A percentile compares a stretch with the other conserved stretches of the same genome.
These are phyloP conservation scores for Otis tarda DNA, from an alignment of 2,113 vertebrate genomes.

Conservation along the genomic window DNA sequence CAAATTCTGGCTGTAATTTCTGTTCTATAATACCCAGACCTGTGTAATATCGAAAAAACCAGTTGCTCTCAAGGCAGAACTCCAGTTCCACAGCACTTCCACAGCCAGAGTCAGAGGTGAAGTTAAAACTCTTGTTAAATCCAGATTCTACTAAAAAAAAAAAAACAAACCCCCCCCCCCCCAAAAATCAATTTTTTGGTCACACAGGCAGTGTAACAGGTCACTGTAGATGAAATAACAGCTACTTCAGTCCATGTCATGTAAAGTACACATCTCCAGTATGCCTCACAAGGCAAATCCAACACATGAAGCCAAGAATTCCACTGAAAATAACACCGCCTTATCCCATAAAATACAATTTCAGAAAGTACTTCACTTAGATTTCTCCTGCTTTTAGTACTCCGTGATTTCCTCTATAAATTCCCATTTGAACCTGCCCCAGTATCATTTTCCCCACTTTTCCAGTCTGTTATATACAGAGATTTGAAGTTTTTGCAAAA, in stretches of 20 bases:
- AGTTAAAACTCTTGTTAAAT: not conserved
- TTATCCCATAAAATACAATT: not conserved
- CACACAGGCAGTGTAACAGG: fast-evolving
- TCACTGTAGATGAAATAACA: fast-evolving
- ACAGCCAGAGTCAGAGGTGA: not conserved
- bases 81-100: too few relatives aligned
- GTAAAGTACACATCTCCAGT: fast-evolving
- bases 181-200: not conserved
- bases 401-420: fast-evolving
- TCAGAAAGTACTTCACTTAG: not conserved
- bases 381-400: not conserved
- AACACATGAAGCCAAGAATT: not conserved
- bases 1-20: not conserved
- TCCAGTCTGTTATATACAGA: not conserved
- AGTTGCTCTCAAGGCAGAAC: not conserved
- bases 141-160: not conserved
- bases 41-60: fast-evolving
- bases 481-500: not conserved
- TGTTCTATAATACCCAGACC: too few relatives aligned
- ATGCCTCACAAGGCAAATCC: fast-evolving
- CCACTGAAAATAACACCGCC: too few relatives aligned
- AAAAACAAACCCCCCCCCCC: too few relatives aligned
- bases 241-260: fast-evolving
- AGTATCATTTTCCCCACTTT: fast-evolving
- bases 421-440: not conserved